phyloP scores from a whole-genome alignment of 2,888 invertebrate species.

The Oscheius myriophilus region DNA sequence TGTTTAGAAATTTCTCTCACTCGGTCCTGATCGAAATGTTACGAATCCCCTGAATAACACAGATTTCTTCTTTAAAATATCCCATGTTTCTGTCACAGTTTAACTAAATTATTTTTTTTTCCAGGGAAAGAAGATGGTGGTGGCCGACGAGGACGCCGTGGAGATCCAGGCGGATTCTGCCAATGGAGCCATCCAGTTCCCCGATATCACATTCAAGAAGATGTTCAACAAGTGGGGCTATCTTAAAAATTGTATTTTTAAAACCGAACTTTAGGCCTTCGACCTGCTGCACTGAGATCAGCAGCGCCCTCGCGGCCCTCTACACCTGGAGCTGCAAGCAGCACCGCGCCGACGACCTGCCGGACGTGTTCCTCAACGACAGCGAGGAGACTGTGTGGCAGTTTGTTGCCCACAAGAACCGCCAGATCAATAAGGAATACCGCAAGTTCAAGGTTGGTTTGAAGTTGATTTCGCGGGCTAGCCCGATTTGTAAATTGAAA shows the following conservation, averaged over 20 bases:
- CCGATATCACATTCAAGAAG: constrained; percentile 2
- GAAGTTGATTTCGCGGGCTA: background rate
- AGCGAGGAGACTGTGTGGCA: constrained; percentile 41
- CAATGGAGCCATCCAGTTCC: background rate
- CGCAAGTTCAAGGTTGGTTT: constrained; percentile 29
- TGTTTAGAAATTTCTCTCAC: no score
- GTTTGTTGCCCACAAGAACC: constrained; percentile 31
- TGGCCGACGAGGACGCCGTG: background rate
- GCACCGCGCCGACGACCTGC: constrained; percentile 27
- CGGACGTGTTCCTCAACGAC: constrained; percentile 26
- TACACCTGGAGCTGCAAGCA: constrained; percentile 17
- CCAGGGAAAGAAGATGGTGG: constrained; percentile 6
- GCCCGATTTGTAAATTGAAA: no score
- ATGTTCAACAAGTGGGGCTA: constrained; percentile 15
- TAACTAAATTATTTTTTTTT: no score
- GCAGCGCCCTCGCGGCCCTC: constrained; percentile 8
- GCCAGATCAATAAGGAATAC: constrained; percentile 36
- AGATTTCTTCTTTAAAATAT: no score
- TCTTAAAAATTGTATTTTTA: constrained; percentile 1
- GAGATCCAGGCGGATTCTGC: background rate
- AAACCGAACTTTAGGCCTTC: background rate
- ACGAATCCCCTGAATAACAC: no score
- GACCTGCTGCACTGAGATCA: background rate
- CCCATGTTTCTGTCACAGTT: no score
- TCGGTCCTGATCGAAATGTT: no score